Percentiles rank a stretch among this genome's conserved stretches.
These are phyloP conservation scores for Apocheima hispidaria DNA, from an alignment of 2,888 invertebrate species.

Conservation along the genomic window DNA sequence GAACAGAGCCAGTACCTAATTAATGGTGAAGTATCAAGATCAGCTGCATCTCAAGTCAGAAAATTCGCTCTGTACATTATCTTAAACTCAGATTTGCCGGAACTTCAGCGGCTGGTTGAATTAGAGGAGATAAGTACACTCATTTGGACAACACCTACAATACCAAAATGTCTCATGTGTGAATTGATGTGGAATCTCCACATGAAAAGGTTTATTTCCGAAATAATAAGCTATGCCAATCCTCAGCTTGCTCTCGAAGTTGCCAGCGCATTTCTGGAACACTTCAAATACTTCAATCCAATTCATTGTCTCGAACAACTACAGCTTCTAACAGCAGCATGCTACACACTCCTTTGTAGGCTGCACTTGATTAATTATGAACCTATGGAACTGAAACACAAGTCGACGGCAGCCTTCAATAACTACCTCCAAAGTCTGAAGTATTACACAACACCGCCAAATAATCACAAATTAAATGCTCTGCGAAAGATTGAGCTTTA, in stretches of 20 bases:
- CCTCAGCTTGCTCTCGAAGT: slow-evolving; percentile 71
- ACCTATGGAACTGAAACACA: slow-evolving; percentile 41
- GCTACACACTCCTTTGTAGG: slow-evolving; percentile 66
- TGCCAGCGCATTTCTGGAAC: slow-evolving; percentile 62
- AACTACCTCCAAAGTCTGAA: slow-evolving; percentile 66
- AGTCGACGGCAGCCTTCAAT: slow-evolving; percentile 52
- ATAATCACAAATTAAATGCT: slow-evolving; percentile 58
- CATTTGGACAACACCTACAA: slow-evolving; percentile 71
- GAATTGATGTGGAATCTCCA: slow-evolving; percentile 73
- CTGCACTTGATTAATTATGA: slow-evolving; percentile 63
- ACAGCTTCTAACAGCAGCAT: slow-evolving; percentile 58
- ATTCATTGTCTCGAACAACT: slow-evolving; percentile 62
- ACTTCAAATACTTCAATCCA: slow-evolving; percentile 71
- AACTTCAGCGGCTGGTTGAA: slow-evolving; percentile 65
- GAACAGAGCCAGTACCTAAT: slow-evolving; percentile 59
- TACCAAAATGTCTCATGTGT: slow-evolving; percentile 72
- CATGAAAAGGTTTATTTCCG: slow-evolving; percentile 68
- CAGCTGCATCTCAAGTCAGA: slow-evolving; percentile 50
- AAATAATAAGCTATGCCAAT: slow-evolving; percentile 65
- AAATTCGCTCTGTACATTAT: slow-evolving; percentile 72
- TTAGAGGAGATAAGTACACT: slow-evolving; percentile 66
- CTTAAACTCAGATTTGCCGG: slow-evolving; percentile 69
- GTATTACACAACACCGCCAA: slow-evolving; percentile 69
- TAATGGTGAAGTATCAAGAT: slow-evolving; percentile 48
- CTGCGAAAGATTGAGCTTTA: slow-evolving; percentile 65